Percentiles rank a stretch among this genome's conserved stretches.
Evolutionary conservation across 92 coral and sea anemone genomes (phyloP).

Genomic region (Paragorgia papillata): DNA sequence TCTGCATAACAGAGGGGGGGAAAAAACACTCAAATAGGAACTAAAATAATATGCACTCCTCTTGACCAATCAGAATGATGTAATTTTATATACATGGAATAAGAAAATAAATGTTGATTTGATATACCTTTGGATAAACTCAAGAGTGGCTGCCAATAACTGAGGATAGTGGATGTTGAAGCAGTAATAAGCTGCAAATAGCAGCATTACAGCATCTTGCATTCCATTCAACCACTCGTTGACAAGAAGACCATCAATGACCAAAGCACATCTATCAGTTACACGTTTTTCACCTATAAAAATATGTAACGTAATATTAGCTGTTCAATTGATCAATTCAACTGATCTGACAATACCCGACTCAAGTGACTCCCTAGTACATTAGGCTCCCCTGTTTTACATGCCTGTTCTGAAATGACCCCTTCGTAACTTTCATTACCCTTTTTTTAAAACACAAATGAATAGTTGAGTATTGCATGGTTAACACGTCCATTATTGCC

Average conservation of each 20-base stretch:
- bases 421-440: no score
- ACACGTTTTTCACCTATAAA: constrained; percentile 1
- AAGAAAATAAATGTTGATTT: background rate
- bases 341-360: background rate
- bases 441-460: no score
- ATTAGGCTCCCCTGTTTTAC: background rate
- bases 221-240: background rate
- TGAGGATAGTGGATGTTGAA: constrained; percentile 13
- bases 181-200: no score
- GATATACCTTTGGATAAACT: constrained; percentile 34
- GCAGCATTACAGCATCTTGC: background rate
- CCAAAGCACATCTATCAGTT: constrained; percentile 20
- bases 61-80: no score
- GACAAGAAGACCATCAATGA: constrained; percentile 19
- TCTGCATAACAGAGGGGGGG: background rate
- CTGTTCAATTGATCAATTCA: background rate
- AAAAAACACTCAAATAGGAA: background rate
- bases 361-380: background rate
- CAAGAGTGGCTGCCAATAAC: background rate
- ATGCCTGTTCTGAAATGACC: no score
- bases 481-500: no score
- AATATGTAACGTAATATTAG: background rate
- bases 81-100: background rate
- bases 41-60: no score
- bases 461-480: no score